Conservation (phyloP, 2,888 invertebrate genomes). For the Protophormia terraenovae region DNA sequence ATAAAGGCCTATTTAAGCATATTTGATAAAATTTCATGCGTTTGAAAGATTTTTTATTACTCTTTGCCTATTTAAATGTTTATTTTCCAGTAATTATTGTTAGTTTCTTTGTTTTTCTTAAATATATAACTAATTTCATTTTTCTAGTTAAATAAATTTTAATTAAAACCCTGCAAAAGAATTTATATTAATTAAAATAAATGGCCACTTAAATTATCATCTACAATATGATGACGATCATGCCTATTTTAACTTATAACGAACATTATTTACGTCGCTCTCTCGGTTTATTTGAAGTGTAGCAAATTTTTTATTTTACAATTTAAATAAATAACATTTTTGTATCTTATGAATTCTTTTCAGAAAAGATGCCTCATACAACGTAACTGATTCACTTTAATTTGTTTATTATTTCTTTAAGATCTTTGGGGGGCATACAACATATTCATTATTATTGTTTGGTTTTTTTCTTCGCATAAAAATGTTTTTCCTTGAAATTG, state of each 20-base stretch:
- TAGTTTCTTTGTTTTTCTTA: background rate
- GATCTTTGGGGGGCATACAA: background rate
- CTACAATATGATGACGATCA: background rate
- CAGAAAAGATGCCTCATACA: slow-evolving; percentile 11
- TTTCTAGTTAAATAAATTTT: background rate
- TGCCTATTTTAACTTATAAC: slow-evolving; percentile 13
- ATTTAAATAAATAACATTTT: slow-evolving; percentile 4
- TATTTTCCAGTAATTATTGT: no score
- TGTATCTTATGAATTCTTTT: background rate
- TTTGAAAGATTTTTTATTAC: no score
- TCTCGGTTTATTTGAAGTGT: no score
- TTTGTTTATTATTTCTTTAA: background rate
- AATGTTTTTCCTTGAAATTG: slow-evolving; percentile 36
- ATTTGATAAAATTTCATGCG: no score
- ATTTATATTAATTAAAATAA: slow-evolving; percentile 54
- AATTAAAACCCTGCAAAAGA: slow-evolving; percentile 17
- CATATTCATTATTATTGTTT: background rate
- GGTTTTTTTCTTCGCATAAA: background rate
- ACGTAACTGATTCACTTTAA: slow-evolving; percentile 31
- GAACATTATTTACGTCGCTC: no score
- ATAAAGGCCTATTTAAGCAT: no score
- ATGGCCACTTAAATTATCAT: slow-evolving; percentile 19
- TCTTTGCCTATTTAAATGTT: no score
- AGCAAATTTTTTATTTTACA: background rate
- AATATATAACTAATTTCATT: no score